phyloP scores from a whole-genome alignment of 2,888 invertebrate genomes.

The Proisotoma minuta region DNA sequence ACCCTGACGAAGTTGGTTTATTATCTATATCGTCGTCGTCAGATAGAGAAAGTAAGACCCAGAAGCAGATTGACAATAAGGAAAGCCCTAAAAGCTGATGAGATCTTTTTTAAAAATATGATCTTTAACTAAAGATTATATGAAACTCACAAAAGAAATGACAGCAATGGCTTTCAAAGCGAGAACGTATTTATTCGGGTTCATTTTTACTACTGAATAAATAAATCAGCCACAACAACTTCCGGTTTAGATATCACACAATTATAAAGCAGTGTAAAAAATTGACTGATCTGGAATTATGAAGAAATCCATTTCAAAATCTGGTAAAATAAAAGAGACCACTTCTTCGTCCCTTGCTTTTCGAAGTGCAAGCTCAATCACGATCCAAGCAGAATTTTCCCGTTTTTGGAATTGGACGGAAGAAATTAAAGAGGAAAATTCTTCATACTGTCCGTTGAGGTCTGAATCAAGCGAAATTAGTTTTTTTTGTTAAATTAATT shows the following conservation, averaged over 20 bases:
- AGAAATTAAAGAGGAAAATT: background rate
- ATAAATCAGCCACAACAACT: too few species aligned
- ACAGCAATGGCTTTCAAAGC: background rate
- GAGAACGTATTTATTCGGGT: background rate
- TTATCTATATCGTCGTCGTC: background rate
- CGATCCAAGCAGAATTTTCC: background rate
- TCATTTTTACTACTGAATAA: background rate
- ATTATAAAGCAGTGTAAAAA: background rate
- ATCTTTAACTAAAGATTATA: background rate
- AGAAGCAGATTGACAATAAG: conserved; percentile 1
- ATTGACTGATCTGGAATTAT: background rate
- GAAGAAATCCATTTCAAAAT: background rate
- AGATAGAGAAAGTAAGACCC: background rate
- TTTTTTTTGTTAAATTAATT: background rate
- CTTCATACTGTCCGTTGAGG: background rate
- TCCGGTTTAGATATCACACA: background rate
- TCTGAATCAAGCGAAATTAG: background rate
- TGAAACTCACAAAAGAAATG: background rate
- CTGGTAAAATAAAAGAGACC: background rate
- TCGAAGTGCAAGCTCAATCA: background rate
- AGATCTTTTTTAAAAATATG: background rate
- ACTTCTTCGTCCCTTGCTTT: background rate
- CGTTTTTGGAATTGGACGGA: background rate
- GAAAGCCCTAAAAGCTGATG: conserved; percentile 1
- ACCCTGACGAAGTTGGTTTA: background rate